Evolutionary conservation across 2,797 vertebrate genomes (phyloP), one percentile per base, ranked within the genome.

Genomic region (Malurus splendens): DNA sequence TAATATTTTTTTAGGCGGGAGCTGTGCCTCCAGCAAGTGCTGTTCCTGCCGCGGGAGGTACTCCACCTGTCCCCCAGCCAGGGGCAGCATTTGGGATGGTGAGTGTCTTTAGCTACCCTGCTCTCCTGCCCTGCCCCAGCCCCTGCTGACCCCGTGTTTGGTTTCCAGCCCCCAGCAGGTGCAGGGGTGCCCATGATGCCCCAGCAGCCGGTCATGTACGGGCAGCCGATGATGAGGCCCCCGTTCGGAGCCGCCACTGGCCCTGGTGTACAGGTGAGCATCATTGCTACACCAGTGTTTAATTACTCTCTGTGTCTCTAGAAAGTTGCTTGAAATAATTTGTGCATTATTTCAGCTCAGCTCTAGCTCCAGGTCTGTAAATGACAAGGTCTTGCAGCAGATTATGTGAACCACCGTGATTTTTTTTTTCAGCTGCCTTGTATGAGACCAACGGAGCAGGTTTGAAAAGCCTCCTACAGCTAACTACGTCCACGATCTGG

Each of bases 201-300:
- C 61, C 98, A 98, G 83, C 97, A 98, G 90, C 97, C 97, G 0
- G 97, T 97, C 85, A 98, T 99, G 97, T 99, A 98, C 1, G 98
- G 98, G 36, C 99, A 99, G 94, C 97, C 99, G 33, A 98, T 99
- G 98, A 99, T 99, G 98, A 98, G 99, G 96, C 98, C 99, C 50
- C 96, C 98, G 4, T 99, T 98, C 48, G 97, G 98, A 95, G 98
- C 98, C 24, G 92, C 97, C 23, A 84, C 97, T 92, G 98, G 96
- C 87, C 97, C 98, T 41, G 98, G 98, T 93, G 98, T 98, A 73
- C 98, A 98, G 96, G 99, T 99, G 96, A 96, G 94, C 2, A 0
- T 41, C 18, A 1, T 50, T 44, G 30, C 42, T n/a, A 3, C 41
- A 3, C 6, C 0, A 11, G 3, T 12, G 15, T 20, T 39, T 9